Conservation (phyloP, 2,797 vertebrate genomes). For the Arnoldichthys spilopterus region DNA sequence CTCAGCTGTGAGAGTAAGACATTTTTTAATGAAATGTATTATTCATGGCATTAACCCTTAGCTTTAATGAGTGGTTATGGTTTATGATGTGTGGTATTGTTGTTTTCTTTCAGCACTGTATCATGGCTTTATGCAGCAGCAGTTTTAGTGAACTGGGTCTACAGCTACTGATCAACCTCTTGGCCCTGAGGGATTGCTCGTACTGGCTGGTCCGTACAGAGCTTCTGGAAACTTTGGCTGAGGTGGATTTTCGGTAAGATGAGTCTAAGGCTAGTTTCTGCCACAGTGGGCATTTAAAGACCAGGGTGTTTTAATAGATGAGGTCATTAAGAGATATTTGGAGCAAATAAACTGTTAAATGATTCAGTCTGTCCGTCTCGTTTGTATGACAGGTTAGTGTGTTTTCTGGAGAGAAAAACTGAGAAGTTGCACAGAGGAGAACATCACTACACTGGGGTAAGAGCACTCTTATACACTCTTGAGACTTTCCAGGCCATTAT, state of each 20-base stretch:
- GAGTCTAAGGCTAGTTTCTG: not conserved
- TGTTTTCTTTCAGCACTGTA: slow-evolving; percentile 77
- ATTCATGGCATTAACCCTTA: not conserved
- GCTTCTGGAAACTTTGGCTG: slow-evolving; percentile 92
- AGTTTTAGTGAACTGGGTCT: slow-evolving; percentile 90
- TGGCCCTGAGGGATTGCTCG: slow-evolving; percentile 87
- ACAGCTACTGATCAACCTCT: slow-evolving; percentile 88
- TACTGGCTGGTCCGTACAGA: slow-evolving; percentile 98
- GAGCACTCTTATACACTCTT: not conserved
- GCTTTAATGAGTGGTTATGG: not conserved
- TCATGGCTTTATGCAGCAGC: slow-evolving; percentile 90
- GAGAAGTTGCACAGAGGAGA: slow-evolving; percentile 87
- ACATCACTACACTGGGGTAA: slow-evolving; percentile 95
- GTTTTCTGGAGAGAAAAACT: slow-evolving; percentile 89
- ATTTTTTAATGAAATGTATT: not conserved
- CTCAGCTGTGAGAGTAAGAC: slow-evolving; percentile 90
- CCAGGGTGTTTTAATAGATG: no score
- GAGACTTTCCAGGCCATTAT: not conserved
- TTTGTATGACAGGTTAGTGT: slow-evolving; percentile 80
- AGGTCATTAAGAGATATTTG: no score
- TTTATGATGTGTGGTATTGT: slow-evolving; percentile 2
- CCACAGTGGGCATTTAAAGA: no score
- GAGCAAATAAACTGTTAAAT: no score
- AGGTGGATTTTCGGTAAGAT: slow-evolving; percentile 92
- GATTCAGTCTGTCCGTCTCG: not conserved